Evolutionary conservation across 2,888 invertebrate genomes (phyloP), one percentile per base, ranked within the genome.

Genomic region (Drosophila paranaensis): DNA sequence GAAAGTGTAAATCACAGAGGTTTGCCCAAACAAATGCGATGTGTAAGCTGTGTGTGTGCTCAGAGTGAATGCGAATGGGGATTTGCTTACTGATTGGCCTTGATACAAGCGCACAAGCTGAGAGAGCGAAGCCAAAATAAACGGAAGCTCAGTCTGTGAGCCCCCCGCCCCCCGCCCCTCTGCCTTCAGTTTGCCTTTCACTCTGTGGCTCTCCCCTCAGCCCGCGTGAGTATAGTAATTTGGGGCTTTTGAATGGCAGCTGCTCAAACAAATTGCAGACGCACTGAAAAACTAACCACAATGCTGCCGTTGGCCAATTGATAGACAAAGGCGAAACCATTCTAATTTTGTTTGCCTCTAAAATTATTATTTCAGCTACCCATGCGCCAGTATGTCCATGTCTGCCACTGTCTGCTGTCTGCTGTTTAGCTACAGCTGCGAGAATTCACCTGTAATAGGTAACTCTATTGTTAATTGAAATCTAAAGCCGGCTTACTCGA

Each of bases 11-110:
- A 70, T 75, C 83, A 74, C 66, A 79, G 72, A 69, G 61, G 60
- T 57, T 60, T 60, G 57, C 25, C 56, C 81, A 79, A 74, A 69
- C 67, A 56, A 68, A 71, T 70, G 53, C 57, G 33, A 48, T 67
- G 71, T 64, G 54, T 66, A 71, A 68, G 53, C 57, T 27, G 45
- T 67, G 71, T 64, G 70, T 74, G 60, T 35, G 50, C 16, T n/a
- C n/a, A n/a, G n/a, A n/a, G 30, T 33, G 64, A 64, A 76, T 63
- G 68, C 53, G 73, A 70, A 53, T 56, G 50, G 62, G 61, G 58
- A 61, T 66, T 68, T 65, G 45, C 65, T 53, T 53, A 68, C 80
- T 81, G 81, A 81, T 85, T 82, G 80, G 68, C 81, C 82, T 79
- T 66, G 78, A 71, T 48, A 48, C 50, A 45, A 9, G n/a, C 53